Base-by-base conservation (phyloP, 1,140 invertebrate genomes). In the Drosophila navojoa region DNA sequence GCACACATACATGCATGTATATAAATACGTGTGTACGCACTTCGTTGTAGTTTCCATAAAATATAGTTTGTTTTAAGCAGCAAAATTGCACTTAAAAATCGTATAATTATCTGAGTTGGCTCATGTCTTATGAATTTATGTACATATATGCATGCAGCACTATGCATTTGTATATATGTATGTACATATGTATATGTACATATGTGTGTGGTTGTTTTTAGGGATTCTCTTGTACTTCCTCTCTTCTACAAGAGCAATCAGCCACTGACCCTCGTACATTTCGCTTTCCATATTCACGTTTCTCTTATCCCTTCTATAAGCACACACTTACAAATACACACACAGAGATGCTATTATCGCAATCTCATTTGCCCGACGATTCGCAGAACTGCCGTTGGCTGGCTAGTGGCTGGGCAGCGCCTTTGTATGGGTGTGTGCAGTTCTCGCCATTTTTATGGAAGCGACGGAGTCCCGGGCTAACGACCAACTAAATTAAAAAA, bases 331-430 rank as follows among this genome's bases (percentile, higher is more conserved):
- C 19, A 62, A 2, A 45, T 1, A 45, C 42, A 45, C 2, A 9
- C 15, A 45, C 15, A 45, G 4, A 16, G 42, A 2, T 45, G 16
- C 53, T 69, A 80, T 79, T 79, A 75, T 82, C 59, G 71, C 67
- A 77, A 62, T 77, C 59, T 71, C 75, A 71, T 81, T 82, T 82
- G 67, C 63, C 68, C 40, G 27, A 35, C 62, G 62, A 77, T 77
- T 75, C 71, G 66, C 61, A 79, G 71, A 53, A 81, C 49, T 77
- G 67, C 75, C 60, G 75, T 75, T 81, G 75, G 79, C 59, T 66
- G 50, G 44, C 38, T 62, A 49, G 58, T 60, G 44, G 29, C 72
- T 63, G 58, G 47, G 44, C 71, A 67, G 32, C 49, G 19, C 55
- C 40, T 73, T 15, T 44, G 42, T 42, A 3, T 42, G 40, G 16